These are phyloP conservation scores for Pedetes capensis DNA, from an alignment of 2,113 vertebrate species.

Conservation along the genomic window DNA sequence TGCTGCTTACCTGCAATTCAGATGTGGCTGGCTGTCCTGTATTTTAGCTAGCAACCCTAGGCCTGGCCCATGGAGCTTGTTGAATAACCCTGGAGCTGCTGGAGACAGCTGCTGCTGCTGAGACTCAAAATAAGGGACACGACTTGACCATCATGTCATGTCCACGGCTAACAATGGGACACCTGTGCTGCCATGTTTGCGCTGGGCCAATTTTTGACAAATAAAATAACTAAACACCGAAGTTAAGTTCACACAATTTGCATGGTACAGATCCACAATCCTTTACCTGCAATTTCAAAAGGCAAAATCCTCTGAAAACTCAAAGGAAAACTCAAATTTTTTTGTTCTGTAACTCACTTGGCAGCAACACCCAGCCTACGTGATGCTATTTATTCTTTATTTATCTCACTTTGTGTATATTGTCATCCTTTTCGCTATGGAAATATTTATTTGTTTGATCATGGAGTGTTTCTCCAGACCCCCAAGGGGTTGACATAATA, in stretches of 20 bases:
- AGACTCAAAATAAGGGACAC: neutral
- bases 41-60: neutral
- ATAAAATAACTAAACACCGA: neutral
- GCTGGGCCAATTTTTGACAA: neutral
- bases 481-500: neutral
- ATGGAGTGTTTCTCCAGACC: neutral
- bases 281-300: slow-evolving; percentile 18
- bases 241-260: neutral
- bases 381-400: slow-evolving; percentile 8
- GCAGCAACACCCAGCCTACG: neutral
- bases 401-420: neutral
- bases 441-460: slow-evolving; percentile 48
- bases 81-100: neutral
- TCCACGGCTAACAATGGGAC: neutral
- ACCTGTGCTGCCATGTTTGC: neutral
- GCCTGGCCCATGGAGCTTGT: neutral
- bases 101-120: neutral
- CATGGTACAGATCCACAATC: neutral
- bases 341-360: slow-evolving; percentile 14
- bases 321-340: neutral
- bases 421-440: neutral
- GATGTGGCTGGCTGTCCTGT: no score
- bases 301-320: neutral
- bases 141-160: neutral
- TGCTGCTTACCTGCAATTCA: neutral